Evolutionary conservation across 2,888 invertebrate genomes (phyloP).

Genomic region (Drosophila sordidula): DNA sequence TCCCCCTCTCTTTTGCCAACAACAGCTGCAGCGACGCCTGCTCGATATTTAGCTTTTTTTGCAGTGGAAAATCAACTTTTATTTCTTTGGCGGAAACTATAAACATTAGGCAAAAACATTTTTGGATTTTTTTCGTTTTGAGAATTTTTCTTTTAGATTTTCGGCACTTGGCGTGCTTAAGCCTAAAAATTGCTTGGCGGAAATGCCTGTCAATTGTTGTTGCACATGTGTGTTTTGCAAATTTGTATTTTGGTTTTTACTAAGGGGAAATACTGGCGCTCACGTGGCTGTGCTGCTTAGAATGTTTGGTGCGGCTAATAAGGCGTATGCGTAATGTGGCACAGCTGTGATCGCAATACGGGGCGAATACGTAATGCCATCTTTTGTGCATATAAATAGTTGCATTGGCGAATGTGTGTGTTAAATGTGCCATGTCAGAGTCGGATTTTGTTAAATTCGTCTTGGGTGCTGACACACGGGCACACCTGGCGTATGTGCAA

Average conservation of each 20-base stretch:
- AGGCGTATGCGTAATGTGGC: conserved; percentile 54
- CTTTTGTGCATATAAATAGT: conserved; percentile 4
- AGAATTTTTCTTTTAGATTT: conserved; percentile 40
- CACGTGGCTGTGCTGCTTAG: conserved; percentile 49
- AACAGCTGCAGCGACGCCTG: conserved; percentile 20
- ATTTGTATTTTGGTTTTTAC: conserved; percentile 4
- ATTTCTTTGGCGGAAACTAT: conserved; percentile 69
- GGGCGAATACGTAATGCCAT: conserved; percentile 31
- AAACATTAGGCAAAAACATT: conserved; percentile 50
- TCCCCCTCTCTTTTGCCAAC: background rate
- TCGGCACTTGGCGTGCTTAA: conserved; percentile 36
- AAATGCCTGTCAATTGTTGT: conserved; percentile 68
- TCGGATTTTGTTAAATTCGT: background rate
- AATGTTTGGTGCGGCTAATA: conserved; percentile 32
- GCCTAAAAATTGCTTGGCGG: conserved; percentile 57
- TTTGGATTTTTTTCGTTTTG: conserved; percentile 12
- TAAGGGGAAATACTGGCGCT: conserved; percentile 22
- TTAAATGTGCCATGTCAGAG: background rate
- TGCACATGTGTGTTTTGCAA: conserved; percentile 27
- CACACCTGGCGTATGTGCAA: conserved; percentile 59
- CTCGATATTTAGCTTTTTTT: conserved; percentile 19
- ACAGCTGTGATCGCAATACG: conserved; percentile 27
- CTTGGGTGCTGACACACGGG: background rate
- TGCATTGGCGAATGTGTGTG: conserved; percentile 3
- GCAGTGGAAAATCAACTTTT: conserved; percentile 50